Conservation (phyloP, 2,888 invertebrate species). For the Miltochrista miniata region DNA sequence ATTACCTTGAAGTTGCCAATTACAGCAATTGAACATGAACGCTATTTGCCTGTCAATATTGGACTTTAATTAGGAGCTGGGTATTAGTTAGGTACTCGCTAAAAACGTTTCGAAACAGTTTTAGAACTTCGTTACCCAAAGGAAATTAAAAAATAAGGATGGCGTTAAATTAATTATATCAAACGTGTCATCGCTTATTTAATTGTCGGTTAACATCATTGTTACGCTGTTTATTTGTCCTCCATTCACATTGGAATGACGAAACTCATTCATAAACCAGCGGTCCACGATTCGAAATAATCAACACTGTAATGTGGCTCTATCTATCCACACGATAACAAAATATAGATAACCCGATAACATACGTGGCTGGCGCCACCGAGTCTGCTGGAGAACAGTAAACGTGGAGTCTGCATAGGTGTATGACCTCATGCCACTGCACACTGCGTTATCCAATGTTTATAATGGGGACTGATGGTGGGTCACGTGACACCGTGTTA, state of each 20-base stretch:
- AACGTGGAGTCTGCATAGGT: conserved; percentile 60
- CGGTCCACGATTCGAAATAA: conserved; percentile 42
- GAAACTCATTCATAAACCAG: conserved; percentile 59
- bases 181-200: conserved; percentile 28
- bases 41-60: conserved; percentile 15
- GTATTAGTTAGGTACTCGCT: neutral
- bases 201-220: conserved; percentile 60
- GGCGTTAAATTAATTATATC: conserved; percentile 17
- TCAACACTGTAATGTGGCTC: conserved; percentile 48
- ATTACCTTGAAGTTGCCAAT: conserved; percentile 21
- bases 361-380: conserved; percentile 57
- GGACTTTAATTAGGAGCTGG: conserved; percentile 12
- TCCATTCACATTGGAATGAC: conserved; percentile 53
- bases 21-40: conserved; percentile 18
- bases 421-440: conserved; percentile 64
- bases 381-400: conserved; percentile 57
- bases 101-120: conserved; percentile 7
- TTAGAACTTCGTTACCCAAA: conserved; percentile 13
- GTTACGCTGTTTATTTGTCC: conserved; percentile 73
- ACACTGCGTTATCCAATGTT: conserved; percentile 67
- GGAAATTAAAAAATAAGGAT: conserved; percentile 34
- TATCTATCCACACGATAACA: conserved; percentile 47
- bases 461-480: conserved; percentile 59
- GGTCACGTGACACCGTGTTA: conserved; percentile 58
- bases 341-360: conserved; percentile 64